These are phyloP conservation scores for Pseudolaguvia tuberculata DNA, from an alignment of 2,113 vertebrate species.

Conservation along the genomic window DNA sequence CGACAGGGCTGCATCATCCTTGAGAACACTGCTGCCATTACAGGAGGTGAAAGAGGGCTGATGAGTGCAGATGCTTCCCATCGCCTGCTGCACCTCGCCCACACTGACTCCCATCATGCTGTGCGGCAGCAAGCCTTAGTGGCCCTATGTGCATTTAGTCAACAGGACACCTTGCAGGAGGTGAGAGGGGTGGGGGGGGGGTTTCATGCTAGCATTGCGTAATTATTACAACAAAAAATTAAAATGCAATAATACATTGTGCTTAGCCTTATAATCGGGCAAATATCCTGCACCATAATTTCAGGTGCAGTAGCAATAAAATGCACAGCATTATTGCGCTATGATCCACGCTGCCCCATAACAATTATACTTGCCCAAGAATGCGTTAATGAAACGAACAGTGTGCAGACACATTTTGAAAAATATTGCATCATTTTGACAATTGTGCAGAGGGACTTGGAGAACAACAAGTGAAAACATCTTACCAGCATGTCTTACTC, in stretches of 20 bases:
- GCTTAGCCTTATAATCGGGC: slow-evolving; percentile 9
- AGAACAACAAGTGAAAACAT: slow-evolving; percentile 42
- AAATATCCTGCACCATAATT: background rate
- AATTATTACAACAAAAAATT: slow-evolving; percentile 10
- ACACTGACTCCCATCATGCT: slow-evolving; percentile 59
- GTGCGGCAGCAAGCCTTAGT: slow-evolving; percentile 63
- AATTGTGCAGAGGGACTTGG: slow-evolving; percentile 45
- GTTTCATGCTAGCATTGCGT: slow-evolving; percentile 2
- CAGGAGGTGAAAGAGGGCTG: slow-evolving; percentile 48
- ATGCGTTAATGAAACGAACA: slow-evolving; percentile 37
- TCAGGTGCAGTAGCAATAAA: slow-evolving; percentile 28
- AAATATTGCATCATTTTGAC: slow-evolving; percentile 52
- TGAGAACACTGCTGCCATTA: slow-evolving; percentile 56
- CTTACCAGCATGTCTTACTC: slow-evolving; percentile 47
- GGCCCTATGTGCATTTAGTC: slow-evolving; percentile 58
- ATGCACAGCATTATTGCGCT: slow-evolving; percentile 7
- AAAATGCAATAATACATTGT: slow-evolving; percentile 15
- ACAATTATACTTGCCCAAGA: slow-evolving; percentile 35
- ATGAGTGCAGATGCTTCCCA: slow-evolving; percentile 48
- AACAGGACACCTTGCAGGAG: slow-evolving; percentile 57
- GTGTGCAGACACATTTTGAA: slow-evolving; percentile 39
- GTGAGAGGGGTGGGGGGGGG: slow-evolving; percentile 54
- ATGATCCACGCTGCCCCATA: slow-evolving; percentile 29
- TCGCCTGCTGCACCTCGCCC: slow-evolving; percentile 59
- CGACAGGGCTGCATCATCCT: slow-evolving; percentile 63